phyloP scores from a whole-genome alignment of 2,113 vertebrate species.

The cattle (Bos taurus) region DNA sequence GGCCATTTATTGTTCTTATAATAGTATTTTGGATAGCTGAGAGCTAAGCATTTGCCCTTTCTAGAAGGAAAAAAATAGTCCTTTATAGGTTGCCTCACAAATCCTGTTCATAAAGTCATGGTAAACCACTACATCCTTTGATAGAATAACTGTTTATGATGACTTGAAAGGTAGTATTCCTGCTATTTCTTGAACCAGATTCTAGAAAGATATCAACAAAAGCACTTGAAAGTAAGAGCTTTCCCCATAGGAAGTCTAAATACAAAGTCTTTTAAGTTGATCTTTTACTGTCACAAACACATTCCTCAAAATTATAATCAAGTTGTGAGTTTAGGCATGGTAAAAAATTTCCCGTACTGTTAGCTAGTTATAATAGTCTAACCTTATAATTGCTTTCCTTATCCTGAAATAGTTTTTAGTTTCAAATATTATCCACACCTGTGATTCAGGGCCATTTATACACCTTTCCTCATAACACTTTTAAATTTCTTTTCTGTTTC shows the following conservation, averaged over 20 bases:
- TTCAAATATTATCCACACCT: not conserved
- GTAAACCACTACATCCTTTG: not conserved
- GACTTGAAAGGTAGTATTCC: not conserved
- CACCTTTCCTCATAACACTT: not conserved
- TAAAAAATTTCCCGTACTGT: not conserved
- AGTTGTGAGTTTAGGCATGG: not conserved
- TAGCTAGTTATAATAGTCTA: not conserved
- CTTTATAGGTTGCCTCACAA: not conserved
- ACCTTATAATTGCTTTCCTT: not conserved
- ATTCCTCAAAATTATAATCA: not conserved
- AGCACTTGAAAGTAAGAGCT: not conserved
- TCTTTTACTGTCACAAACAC: not conserved
- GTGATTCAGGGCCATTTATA: not conserved
- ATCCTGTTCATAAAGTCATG: not conserved
- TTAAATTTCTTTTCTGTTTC: not conserved
- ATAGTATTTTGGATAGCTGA: not conserved
- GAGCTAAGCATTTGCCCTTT: not conserved
- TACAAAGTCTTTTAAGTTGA: not conserved
- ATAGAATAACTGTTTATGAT: not conserved
- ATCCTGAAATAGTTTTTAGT: not conserved
- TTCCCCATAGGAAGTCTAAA: not conserved
- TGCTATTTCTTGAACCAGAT: not conserved
- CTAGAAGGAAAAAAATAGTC: not conserved
- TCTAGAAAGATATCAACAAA: not conserved
- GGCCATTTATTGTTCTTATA: not conserved